phyloP scores from a whole-genome alignment of 2,888 invertebrate genomes.

The Nebria salina region DNA sequence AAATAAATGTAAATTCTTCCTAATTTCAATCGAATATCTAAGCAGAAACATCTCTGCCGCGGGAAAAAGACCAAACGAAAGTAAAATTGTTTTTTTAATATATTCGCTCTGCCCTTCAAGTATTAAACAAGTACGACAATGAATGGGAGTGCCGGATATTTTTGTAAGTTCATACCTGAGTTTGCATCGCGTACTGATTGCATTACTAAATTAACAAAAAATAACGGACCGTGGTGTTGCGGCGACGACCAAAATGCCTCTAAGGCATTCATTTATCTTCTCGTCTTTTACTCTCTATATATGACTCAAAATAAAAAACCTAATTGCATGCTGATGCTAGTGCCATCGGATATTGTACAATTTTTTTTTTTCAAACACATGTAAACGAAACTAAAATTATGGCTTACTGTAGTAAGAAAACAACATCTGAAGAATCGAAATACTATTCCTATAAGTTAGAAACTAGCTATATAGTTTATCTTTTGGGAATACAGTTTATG shows the following conservation, averaged over 20 bases:
- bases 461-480: too few species aligned
- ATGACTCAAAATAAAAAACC: slow-evolving; percentile 48
- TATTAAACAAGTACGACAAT: neutral
- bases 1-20: too few species aligned
- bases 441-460: slow-evolving; percentile 55
- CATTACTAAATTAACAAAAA: too few species aligned
- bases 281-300: slow-evolving; percentile 52
- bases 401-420: slow-evolving; percentile 52
- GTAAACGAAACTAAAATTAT: slow-evolving; percentile 48
- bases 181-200: neutral
- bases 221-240: too few species aligned
- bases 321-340: slow-evolving; percentile 55
- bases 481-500: too few species aligned
- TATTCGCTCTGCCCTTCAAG: too few species aligned
- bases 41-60: too few species aligned
- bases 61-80: too few species aligned
- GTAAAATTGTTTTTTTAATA: too few species aligned
- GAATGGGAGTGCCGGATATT: neutral
- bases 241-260: too few species aligned
- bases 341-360: slow-evolving; percentile 51
- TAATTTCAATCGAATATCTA: too few species aligned
- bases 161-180: neutral
- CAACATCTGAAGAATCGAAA: slow-evolving; percentile 51
- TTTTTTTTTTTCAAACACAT: slow-evolving; percentile 53
- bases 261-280: too few species aligned